phyloP scores from a whole-genome alignment of 2,797 vertebrate genomes.

The Argya squamiceps region DNA sequence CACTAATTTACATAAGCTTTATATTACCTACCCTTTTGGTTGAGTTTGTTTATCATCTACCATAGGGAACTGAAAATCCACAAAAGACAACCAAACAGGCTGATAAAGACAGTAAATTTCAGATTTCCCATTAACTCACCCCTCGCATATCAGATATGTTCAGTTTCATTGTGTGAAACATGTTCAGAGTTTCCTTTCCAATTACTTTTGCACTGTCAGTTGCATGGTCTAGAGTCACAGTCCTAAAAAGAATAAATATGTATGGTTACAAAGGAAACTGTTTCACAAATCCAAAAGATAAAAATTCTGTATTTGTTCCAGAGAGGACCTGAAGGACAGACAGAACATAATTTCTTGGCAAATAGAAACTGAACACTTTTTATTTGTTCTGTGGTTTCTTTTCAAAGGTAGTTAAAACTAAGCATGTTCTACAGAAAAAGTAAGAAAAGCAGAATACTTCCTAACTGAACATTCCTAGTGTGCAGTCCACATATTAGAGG shows the following conservation, averaged over 20 bases:
- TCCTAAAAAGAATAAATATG: constrained; percentile 66
- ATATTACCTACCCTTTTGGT: neutral
- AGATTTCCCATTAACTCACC: constrained; percentile 71
- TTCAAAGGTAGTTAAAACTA: neutral
- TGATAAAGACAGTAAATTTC: neutral
- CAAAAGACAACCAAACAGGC: neutral
- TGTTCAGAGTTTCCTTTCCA: constrained; percentile 86
- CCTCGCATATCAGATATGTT: constrained; percentile 92
- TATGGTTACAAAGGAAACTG: neutral
- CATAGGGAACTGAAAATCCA: neutral
- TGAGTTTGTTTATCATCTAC: neutral
- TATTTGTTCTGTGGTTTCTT: neutral
- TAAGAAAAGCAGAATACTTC: neutral
- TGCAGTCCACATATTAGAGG: neutral
- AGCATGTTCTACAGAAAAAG: neutral
- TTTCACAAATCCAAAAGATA: neutral
- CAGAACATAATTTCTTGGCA: neutral
- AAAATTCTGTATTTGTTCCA: neutral
- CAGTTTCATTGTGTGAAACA: constrained; percentile 93
- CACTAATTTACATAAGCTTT: neutral
- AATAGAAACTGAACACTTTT: neutral
- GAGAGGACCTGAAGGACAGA: neutral
- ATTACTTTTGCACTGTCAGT: constrained; percentile 90
- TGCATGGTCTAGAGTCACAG: constrained; percentile 84
- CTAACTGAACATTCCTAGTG: neutral